Evolutionary conservation across 2,888 invertebrate species (phyloP), one percentile per base, ranked within the genome.

Genomic region (Leptopilina drosophilae): DNA sequence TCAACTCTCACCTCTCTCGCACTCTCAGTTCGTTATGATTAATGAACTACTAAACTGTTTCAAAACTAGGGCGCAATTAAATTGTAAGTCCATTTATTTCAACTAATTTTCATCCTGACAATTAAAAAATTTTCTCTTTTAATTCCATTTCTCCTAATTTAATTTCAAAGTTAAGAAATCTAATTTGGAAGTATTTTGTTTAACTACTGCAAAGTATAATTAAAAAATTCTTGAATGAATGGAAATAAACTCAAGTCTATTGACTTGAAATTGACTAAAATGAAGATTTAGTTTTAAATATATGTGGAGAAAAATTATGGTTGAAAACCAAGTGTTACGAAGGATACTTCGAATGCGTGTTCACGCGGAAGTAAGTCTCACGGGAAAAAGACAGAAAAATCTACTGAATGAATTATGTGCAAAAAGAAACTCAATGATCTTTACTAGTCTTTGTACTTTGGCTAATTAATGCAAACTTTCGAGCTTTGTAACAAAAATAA

Each of bases 331-430:
- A n/a, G 53, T 33, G 33, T 73, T 56, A 69, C 69, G 53, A 53
- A 69, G 42, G 49, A 69, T 53, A 14, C 49, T n/a, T 26, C 26
- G 56, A 67, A 12, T 67, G 49, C 26, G 33, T 73, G 33, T 73
- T 73, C 73, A 73, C 73, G 73, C 73, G 73, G 73, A 73, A 73
- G 73, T 73, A 73, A 53, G 69, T 73, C 73, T 40, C 73, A 73
- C 33, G 56, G 73, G 73, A 56, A 73, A 33, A 40, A 73, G 56
- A 40, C 56, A 73, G 73, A 73, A 73, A 56, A 73, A 73, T 73
- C 7, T 49, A 33, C 12, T 15, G 53, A 73, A 73, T 40, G 33
- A 73, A 73, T 73, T 73, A 73, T 73, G 73, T 33, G 73, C 6
- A n/a, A 67, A 42, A 73, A 56, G 73, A 56, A 73, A 73, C 56